Evolutionary conservation across 2,113 vertebrate species (phyloP), one percentile per base, ranked within the genome.

Genomic region (Vulpes vulpes): DNA sequence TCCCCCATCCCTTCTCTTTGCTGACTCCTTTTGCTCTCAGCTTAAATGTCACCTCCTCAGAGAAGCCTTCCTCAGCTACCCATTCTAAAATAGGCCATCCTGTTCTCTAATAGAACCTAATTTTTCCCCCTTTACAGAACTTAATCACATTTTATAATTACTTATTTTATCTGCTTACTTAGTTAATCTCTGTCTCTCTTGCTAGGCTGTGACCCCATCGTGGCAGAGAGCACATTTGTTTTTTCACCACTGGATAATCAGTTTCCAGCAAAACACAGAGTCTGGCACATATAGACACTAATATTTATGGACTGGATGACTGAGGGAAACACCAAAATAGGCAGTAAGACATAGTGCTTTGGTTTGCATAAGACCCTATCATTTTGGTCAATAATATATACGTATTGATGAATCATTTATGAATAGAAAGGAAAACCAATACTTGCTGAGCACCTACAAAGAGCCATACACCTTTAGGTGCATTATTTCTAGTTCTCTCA

Each of bases 111-210:
- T n/a, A 88, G 10, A 64, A 96, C 19, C 32, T 2, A 35, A 38
- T 51, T 73, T 35, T 91, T 32, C 2, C 53, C 15, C 53, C 3
- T 14, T 91, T 85, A 62, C 8, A 85, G 57, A 8, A 78, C 20
- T 97, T 85, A 43, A 43, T 25, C 86, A 67, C 23, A 76, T 55
- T 89, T 83, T 87, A 69, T 96, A 90, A 95, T 97, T 87, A 60
- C 25, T 74, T 84, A 59, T 53, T 80, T 94, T 92, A 90, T 78
- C 55, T 81, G 27, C 82, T 82, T 97, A 93, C 16, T 82, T 92
- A 76, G 79, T 60, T 38, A 92, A 78, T 86, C 17, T 84, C 79
- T 71, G 3, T 82, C 20, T 95, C 35, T 83, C 57, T 79, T 4
- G 27, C 84, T 64, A 74, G 64, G 35, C 60, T 96, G 3, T 87